A percentile compares a stretch with the other conserved stretches of the same genome.
phyloP scores from a whole-genome alignment of 2,113 vertebrate species.

The Mormyrus lacerda region DNA sequence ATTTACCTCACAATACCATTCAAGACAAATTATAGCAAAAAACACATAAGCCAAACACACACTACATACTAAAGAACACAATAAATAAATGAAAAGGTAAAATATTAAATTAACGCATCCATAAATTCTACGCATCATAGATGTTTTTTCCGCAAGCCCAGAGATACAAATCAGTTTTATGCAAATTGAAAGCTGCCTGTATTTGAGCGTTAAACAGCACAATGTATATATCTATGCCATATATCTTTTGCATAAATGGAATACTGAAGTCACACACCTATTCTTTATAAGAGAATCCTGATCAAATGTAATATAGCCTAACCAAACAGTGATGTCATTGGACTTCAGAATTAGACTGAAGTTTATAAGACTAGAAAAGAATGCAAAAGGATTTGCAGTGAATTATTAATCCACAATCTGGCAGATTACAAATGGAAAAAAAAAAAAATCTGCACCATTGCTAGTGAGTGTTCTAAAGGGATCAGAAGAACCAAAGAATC shows the following conservation, averaged over 20 bases:
- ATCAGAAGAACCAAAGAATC: background rate
- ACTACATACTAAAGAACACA: background rate
- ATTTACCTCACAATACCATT: background rate
- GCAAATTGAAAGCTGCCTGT: background rate
- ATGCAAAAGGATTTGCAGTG: background rate
- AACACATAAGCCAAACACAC: background rate
- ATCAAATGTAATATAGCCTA: background rate
- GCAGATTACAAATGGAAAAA: background rate
- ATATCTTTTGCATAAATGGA: background rate
- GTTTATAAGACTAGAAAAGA: background rate
- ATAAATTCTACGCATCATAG: background rate
- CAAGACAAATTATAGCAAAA: background rate
- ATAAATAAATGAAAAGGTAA: background rate
- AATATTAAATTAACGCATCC: background rate
- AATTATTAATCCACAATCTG: background rate
- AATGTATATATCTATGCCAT: background rate
- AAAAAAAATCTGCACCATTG: background rate
- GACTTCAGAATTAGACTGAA: background rate
- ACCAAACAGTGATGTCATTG: background rate
- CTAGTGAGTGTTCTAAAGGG: background rate
- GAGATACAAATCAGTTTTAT: background rate
- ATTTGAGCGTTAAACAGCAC: background rate
- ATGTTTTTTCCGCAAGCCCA: background rate
- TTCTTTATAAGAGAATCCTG: background rate
- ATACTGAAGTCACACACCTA: background rate